Evolutionary conservation across 2,888 invertebrate species (phyloP), one percentile per base, ranked within the genome.

Genomic region (Odontocolon sp.): DNA sequence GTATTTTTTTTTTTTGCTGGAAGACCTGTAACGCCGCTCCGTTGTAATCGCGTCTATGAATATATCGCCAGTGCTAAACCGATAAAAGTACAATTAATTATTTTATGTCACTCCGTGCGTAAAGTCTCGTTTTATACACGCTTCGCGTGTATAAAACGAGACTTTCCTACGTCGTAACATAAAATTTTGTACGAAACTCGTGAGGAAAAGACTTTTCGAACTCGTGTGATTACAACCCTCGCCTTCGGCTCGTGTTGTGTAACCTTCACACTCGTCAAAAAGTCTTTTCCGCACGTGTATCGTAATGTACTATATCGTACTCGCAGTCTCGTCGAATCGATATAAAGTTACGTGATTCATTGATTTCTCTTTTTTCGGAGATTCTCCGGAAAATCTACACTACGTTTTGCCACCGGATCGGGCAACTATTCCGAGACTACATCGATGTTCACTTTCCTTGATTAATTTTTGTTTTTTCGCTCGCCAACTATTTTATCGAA

Each of bases 11-110:
- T 57, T 69, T 67, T 54, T 42, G 42, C 57, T 83, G 86, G 86
- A 86, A 87, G 87, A 87, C 84, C 85, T 86, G 86, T 85, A 87
- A 85, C 86, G 85, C 78, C 56, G 61, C 63, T 63, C 40, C 71
- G 54, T 63, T 67, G 61, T 38, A 57, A 72, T 77, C 61, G 33
- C 42, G 14, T 66, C 77, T 77, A 77, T 68, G 56, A 68, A 64
- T 77, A 72, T 42, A 42, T 71, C 50, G 66, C 71, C 71, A 56
- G 54, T 67, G 45, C 63, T 74, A 56, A 77, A 66, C 54, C 54
- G 56, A 47, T 57, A 68, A 67, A 68, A 50, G 47, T 67, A 77
- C 77, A 68, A 72, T 63, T 57, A 72, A n/a, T 57, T 71, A 21
- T 54, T 52, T 70, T 52, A 72, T 77, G n/a, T n/a, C n/a, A n/a